Evolutionary conservation across 2,888 invertebrate genomes (phyloP).

Genomic region (Habrosyne pyritoides): DNA sequence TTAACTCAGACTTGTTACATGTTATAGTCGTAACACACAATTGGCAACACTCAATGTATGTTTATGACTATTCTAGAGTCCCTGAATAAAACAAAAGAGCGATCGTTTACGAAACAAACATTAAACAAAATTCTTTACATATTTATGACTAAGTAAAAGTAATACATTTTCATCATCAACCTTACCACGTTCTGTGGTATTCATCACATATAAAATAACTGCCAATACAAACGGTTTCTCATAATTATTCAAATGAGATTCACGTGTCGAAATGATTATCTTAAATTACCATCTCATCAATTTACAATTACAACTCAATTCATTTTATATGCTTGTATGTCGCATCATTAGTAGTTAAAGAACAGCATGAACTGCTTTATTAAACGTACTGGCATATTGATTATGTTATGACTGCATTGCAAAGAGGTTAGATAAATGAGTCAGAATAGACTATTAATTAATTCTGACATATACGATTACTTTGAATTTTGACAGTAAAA

Average conservation of each 20-base stretch:
- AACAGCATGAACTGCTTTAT: neutral
- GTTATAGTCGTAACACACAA: neutral
- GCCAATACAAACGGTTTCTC: neutral
- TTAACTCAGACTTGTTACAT: no score
- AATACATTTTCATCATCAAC: neutral
- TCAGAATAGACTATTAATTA: no score
- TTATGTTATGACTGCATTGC: neutral
- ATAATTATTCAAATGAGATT: neutral
- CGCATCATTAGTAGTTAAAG: neutral
- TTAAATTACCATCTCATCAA: neutral
- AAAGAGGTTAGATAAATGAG: no score
- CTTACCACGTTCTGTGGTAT: neutral
- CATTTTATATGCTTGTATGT: neutral
- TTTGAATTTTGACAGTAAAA: no score
- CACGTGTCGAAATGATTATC: neutral
- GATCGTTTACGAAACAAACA: neutral
- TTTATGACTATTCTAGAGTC: neutral
- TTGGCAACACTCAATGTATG: neutral
- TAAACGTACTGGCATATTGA: neutral
- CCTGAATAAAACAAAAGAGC: neutral
- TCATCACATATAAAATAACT: neutral
- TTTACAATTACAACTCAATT: slow-evolving; percentile 1
- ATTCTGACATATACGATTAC: no score
- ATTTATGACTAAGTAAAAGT: neutral
- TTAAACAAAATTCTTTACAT: neutral